Percentiles rank a stretch among this genome's conserved stretches.
These are phyloP conservation scores for Caracal caracal DNA, from an alignment of 2,113 vertebrate genomes.

Conservation along the genomic window DNA sequence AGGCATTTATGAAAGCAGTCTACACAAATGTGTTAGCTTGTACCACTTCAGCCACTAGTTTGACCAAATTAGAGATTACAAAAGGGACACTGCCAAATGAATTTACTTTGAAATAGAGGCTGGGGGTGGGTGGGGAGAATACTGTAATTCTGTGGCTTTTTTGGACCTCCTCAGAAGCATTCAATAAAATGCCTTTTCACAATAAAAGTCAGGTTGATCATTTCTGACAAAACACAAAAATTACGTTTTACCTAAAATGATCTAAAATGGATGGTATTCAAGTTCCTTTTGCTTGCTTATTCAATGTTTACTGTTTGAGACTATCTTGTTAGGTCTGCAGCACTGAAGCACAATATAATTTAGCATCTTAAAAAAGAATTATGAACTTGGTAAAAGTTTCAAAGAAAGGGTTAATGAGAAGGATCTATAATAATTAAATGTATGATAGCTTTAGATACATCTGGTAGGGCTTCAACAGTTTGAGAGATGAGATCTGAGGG, in stretches of 20 bases:
- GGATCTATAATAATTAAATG: conserved; percentile 44
- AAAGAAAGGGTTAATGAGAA: conserved; percentile 42
- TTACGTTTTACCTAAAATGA: conserved; percentile 51
- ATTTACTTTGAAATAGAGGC: conserved; percentile 34
- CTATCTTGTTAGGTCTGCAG: conserved; percentile 68
- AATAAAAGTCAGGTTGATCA: neutral
- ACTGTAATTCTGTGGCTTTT: neutral
- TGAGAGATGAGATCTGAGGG: neutral
- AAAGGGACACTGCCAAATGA: conserved; percentile 74
- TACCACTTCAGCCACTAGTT: conserved; percentile 56
- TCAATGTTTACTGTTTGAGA: conserved; percentile 40
- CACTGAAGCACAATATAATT: conserved; percentile 77
- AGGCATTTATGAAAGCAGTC: neutral
- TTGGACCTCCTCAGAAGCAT: conserved; percentile 39
- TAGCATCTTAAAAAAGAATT: conserved; percentile 31
- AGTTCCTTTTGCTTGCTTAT: conserved; percentile 47
- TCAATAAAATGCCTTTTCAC: conserved; percentile 56
- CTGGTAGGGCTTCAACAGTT: neutral
- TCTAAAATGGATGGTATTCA: conserved; percentile 50
- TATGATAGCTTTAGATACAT: neutral
- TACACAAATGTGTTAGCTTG: neutral
- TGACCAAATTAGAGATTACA: conserved; percentile 57
- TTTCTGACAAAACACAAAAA: conserved; percentile 61
- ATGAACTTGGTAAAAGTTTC: conserved; percentile 30
- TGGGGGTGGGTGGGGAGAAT: neutral